Evolutionary conservation across 2,888 invertebrate genomes (phyloP).

Genomic region (Hypena proboscidalis): DNA sequence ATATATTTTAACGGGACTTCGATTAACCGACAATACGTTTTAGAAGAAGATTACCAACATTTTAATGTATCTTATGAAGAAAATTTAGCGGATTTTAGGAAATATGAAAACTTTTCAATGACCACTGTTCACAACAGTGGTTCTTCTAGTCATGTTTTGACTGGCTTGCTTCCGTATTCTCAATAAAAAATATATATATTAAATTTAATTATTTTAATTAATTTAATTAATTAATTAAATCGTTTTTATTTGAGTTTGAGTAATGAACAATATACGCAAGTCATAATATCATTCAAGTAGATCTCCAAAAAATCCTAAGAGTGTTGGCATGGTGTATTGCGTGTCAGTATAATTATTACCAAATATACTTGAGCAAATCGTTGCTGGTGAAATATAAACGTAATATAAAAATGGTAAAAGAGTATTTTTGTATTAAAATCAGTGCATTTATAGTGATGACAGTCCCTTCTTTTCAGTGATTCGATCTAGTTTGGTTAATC

Average conservation of each 20-base stretch:
- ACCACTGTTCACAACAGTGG: conserved; percentile 89
- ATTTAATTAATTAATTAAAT: conserved; percentile 6
- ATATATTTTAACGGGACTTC: conserved; percentile 84
- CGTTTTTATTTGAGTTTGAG: no score
- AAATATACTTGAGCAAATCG: no score
- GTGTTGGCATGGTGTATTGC: no score
- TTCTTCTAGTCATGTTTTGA: conserved; percentile 90
- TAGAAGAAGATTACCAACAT: conserved; percentile 61
- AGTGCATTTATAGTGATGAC: conserved; percentile 58
- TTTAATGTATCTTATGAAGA: conserved; percentile 63
- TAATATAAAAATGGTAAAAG: no score
- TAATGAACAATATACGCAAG: no score
- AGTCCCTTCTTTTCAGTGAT: conserved; percentile 64
- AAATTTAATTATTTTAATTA: background rate
- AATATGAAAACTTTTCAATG: conserved; percentile 87
- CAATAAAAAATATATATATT: no score
- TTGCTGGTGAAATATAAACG: no score
- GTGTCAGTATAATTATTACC: no score
- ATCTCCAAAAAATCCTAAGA: no score
- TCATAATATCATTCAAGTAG: no score
- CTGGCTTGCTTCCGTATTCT: conserved; percentile 93
- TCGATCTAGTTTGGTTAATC: conserved; percentile 79
- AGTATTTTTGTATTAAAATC: no score
- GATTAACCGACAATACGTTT: conserved; percentile 62
- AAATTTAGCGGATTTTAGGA: conserved; percentile 68